Evolutionary conservation across 2,888 invertebrate genomes (phyloP), one percentile per base, ranked within the genome.

Genomic region (Phlogophora meticulosa): DNA sequence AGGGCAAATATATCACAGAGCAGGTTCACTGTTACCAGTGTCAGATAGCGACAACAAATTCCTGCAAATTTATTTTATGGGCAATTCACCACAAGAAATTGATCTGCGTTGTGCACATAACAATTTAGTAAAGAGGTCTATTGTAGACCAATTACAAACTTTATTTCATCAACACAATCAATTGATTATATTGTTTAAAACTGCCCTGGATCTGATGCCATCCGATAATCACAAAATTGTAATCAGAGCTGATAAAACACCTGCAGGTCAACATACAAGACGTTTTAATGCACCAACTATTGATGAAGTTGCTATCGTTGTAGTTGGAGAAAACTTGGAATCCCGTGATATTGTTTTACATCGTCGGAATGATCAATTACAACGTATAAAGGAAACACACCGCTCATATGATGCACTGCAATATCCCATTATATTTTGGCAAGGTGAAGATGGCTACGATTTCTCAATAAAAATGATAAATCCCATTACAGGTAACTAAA

Each of bases 211-310:
- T 48, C 72, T 36, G 22, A 84, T 85, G 84, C 83, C 82, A 82
- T 81, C 74, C 0, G 84, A 85, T 78, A 75, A 72, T 68, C 81
- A 84, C 72, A 86, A 85, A 76, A 78, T 86, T 82, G 77, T 84
- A 0, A 86, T 86, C 58, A 80, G 78, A 81, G 85, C 86, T n/a
- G 84, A 87, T 78, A 84, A 82, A 55, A 64, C 78, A 22, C 85
- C 86, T 78, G 79, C 74, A 9, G 85, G 80, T 20, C 64, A 81
- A 80, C 85, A 85, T 64, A n/a, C 76, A 42, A 51, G 84, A 62
- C 64, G 80, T 60, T 87, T 85, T 73, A 85, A 87, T 83, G 79
- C 87, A 43, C 85, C 86, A 58, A n/a, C n/a, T n/a, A n/a, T n/a
- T n/a, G n/a, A n/a, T n/a, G n/a, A n/a, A n/a, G n/a, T n/a, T n/a